Percentiles rank a stretch among this genome's conserved stretches.
Evolutionary conservation across 2,113 vertebrate species (phyloP).

Genomic region (Nibea albiflora): DNA sequence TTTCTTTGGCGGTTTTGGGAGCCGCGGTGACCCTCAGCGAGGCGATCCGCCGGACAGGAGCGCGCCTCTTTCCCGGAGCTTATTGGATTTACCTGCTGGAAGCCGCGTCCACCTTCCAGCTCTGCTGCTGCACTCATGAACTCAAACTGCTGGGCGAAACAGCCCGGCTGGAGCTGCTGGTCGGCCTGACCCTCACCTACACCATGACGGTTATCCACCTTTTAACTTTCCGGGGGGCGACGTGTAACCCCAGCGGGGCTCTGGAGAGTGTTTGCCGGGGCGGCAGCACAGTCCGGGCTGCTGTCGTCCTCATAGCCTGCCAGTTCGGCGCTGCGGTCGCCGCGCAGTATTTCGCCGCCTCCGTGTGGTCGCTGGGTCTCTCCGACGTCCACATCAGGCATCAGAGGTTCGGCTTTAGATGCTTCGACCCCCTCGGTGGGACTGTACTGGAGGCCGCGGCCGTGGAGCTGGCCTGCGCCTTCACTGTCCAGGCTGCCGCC

Average conservation of each 20-base stretch:
- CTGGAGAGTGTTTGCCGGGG: slow-evolving; percentile 81
- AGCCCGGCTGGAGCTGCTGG: slow-evolving; percentile 59
- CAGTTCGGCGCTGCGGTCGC: slow-evolving; percentile 83
- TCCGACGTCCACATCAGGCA: slow-evolving; percentile 79
- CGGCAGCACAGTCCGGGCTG: background rate
- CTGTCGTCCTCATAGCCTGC: slow-evolving; percentile 63
- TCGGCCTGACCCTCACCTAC: slow-evolving; percentile 83
- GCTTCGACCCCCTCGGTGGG: slow-evolving; percentile 85
- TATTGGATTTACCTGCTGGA: slow-evolving; percentile 75
- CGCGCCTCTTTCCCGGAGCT: slow-evolving; percentile 9
- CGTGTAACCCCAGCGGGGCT: slow-evolving; percentile 83
- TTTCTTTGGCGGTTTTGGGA: slow-evolving; percentile 54
- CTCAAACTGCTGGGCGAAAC: slow-evolving; percentile 82
- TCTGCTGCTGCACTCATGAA: slow-evolving; percentile 88
- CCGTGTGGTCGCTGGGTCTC: slow-evolving; percentile 84
- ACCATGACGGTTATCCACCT: slow-evolving; percentile 85
- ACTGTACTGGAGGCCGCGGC: slow-evolving; percentile 82
- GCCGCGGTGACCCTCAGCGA: slow-evolving; percentile 73
- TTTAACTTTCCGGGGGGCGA: slow-evolving; percentile 80
- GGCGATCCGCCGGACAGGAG: slow-evolving; percentile 38
- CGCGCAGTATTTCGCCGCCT: slow-evolving; percentile 74
- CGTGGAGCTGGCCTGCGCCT: slow-evolving; percentile 86
- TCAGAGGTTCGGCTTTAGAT: slow-evolving; percentile 68
- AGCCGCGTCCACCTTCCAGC: slow-evolving; percentile 87
- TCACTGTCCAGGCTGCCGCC: slow-evolving; percentile 83